Evolutionary conservation across 2,888 invertebrate genomes (phyloP).

Genomic region (Creontiades dilutus): DNA sequence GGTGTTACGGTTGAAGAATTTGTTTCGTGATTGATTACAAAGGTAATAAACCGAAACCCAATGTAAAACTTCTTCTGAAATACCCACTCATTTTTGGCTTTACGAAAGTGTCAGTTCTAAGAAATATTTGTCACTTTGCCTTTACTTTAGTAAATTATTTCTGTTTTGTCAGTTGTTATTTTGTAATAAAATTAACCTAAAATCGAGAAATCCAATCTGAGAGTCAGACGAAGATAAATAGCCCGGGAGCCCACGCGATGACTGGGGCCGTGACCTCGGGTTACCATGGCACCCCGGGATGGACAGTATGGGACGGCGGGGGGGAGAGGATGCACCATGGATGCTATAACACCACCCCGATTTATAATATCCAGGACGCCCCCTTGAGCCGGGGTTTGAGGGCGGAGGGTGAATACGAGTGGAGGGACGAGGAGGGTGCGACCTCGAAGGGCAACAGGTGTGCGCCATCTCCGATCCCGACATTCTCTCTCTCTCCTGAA

Average conservation of each 20-base stretch:
- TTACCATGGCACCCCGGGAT: conserved; percentile 10
- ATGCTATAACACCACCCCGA: neutral
- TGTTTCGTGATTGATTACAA: no score
- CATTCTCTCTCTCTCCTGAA: neutral
- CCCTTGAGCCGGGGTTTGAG: neutral
- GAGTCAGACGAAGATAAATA: neutral
- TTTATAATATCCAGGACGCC: neutral
- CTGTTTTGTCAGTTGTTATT: no score
- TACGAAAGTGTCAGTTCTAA: no score
- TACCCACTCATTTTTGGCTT: no score
- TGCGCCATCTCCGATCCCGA: conserved; percentile 7
- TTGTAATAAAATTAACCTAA: no score
- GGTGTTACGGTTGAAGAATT: no score
- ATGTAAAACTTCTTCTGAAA: no score
- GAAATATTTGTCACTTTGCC: no score
- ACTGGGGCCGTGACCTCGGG: conserved; percentile 20
- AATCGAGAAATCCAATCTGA: no score
- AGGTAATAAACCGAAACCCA: no score
- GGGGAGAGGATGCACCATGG: conserved; percentile 13
- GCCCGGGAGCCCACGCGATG: neutral
- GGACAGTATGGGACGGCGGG: neutral
- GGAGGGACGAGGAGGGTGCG: neutral
- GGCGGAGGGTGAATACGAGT: neutral
- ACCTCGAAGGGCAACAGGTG: conserved; percentile 14
- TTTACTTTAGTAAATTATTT: no score